Conservation (phyloP, 2,797 vertebrate species). For the Orientallactaga sibirica region DNA sequence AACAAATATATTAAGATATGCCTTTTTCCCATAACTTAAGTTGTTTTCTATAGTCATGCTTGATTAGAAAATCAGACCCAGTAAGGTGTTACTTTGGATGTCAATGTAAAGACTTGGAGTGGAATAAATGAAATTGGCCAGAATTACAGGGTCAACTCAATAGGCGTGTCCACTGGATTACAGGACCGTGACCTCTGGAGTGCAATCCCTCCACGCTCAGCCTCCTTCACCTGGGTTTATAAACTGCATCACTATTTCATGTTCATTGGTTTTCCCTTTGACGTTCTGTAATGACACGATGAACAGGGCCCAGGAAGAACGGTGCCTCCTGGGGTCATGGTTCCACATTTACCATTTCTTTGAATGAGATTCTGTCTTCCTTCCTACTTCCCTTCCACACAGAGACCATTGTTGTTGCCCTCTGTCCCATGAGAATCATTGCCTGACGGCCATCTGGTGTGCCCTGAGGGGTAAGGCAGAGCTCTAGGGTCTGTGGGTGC, state of each 20-base stretch:
- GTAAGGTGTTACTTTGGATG: neutral
- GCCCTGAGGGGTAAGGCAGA: neutral
- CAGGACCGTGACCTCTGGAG: neutral
- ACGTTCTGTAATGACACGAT: neutral
- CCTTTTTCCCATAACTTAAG: neutral
- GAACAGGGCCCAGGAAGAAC: neutral
- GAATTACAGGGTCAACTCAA: neutral
- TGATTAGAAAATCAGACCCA: neutral
- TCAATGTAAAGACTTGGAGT: neutral
- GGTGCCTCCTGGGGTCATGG: neutral
- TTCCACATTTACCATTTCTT: neutral
- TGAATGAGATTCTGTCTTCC: neutral
- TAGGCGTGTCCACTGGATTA: neutral
- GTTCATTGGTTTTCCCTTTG: conserved; percentile 12
- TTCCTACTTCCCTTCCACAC: neutral
- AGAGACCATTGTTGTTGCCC: neutral
- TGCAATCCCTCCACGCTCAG: fast-evolving
- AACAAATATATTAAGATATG: neutral
- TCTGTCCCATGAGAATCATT: neutral
- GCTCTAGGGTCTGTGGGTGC: neutral
- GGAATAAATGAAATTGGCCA: neutral
- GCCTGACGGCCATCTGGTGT: neutral
- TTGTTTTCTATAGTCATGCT: neutral
- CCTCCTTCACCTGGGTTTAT: neutral
- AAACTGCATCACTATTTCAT: neutral